Evolutionary conservation across 1,140 invertebrate genomes (phyloP).

Genomic region (Pseudomyrmex pallidus): DNA sequence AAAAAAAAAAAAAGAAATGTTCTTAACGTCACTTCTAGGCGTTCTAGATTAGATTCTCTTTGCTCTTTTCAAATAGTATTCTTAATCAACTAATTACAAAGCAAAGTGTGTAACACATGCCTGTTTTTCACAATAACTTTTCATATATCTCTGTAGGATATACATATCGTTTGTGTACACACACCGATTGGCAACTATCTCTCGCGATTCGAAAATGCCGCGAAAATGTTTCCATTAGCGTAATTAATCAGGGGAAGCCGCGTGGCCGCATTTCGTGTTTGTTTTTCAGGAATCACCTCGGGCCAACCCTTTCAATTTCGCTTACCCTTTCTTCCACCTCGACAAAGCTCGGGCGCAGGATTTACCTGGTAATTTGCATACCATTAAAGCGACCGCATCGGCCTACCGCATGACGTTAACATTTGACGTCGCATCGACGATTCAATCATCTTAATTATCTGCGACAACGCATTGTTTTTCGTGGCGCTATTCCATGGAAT

Average conservation of each 20-base stretch:
- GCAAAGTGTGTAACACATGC: neutral
- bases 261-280: constrained; percentile 30
- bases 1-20: no score
- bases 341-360: constrained; percentile 43
- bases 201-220: neutral
- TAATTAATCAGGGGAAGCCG: constrained; percentile 35
- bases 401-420: constrained; percentile 25
- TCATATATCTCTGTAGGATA: neutral
- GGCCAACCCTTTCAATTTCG: constrained; percentile 52
- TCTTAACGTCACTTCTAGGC: no score
- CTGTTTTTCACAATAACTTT: no score
- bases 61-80: no score
- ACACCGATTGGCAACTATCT: neutral
- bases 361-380: constrained; percentile 59
- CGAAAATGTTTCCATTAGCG: constrained; percentile 57
- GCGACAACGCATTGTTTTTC: constrained; percentile 17
- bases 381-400: constrained; percentile 51
- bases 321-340: neutral
- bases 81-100: constrained; percentile 3
- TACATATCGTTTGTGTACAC: neutral
- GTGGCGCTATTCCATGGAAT: neutral
- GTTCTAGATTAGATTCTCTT: no score
- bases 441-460: constrained; percentile 65
- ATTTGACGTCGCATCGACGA: constrained; percentile 17
- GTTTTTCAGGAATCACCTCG: constrained; percentile 46